Evolutionary conservation across 2,888 invertebrate genomes (phyloP).

Genomic region (Hydriomena furcata): DNA sequence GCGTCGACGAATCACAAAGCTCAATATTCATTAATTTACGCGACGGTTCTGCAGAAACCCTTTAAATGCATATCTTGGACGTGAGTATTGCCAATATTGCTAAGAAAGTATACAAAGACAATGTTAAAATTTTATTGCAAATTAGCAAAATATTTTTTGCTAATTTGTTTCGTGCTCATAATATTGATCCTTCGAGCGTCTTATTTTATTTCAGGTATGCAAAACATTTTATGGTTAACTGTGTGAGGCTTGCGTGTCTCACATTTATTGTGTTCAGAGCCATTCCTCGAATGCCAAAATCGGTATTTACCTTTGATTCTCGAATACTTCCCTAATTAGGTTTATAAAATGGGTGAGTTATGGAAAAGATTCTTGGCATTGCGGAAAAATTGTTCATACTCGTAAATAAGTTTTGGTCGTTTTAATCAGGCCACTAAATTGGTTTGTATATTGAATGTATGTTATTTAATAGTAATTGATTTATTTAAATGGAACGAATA

Average conservation of each 20-base stretch:
- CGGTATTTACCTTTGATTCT: constrained; percentile 47
- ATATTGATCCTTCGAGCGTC: constrained; percentile 52
- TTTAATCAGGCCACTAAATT: constrained; percentile 11
- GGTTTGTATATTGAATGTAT: constrained; percentile 4
- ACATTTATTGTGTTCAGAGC: constrained; percentile 47
- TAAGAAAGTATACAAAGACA: constrained; percentile 47
- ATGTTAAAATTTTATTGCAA: constrained; percentile 40
- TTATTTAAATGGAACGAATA: constrained; percentile 26
- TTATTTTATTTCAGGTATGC: constrained; percentile 62
- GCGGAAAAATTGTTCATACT: constrained; percentile 19
- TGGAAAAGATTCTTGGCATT: constrained; percentile 27
- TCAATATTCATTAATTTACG: constrained; percentile 71
- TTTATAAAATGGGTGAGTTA: constrained; percentile 41
- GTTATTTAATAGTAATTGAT: constrained; percentile 13
- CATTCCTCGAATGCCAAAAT: constrained; percentile 50
- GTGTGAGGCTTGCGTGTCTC: constrained; percentile 56
- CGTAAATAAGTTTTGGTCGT: constrained; percentile 7
- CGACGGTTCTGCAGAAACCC: constrained; percentile 62
- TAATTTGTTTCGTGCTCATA: constrained; percentile 55
- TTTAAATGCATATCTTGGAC: constrained; percentile 56
- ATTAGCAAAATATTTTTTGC: constrained; percentile 51
- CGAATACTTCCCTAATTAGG: constrained; percentile 49
- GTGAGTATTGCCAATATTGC: constrained; percentile 51
- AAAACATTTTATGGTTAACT: constrained; percentile 63
- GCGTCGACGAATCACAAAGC: constrained; percentile 53